These are phyloP conservation scores for Ailurus styani DNA, from an alignment of 2,113 vertebrate genomes.

Conservation along the genomic window DNA sequence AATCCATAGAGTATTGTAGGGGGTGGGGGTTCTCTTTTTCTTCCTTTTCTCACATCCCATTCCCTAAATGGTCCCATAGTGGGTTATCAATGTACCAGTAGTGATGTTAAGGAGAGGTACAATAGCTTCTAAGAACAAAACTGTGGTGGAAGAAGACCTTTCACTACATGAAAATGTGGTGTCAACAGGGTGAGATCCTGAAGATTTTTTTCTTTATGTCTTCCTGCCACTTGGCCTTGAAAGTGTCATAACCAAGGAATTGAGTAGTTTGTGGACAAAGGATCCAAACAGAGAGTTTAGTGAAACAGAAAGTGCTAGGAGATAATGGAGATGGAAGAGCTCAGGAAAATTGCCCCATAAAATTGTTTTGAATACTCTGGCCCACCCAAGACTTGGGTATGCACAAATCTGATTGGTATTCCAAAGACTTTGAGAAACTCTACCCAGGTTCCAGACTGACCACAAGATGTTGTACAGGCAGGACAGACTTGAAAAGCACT, in stretches of 20 bases:
- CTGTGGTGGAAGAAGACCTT: neutral
- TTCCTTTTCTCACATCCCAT: neutral
- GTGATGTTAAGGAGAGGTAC: neutral
- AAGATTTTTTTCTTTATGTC: neutral
- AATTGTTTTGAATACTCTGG: neutral
- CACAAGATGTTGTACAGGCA: neutral
- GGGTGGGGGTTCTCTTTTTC: neutral
- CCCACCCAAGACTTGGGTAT: neutral
- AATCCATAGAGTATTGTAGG: accelerated
- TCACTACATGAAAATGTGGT: neutral
- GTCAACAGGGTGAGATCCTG: neutral
- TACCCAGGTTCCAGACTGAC: neutral
- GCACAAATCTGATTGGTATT: neutral
- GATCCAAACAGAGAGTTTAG: neutral
- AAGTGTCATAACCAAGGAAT: neutral
- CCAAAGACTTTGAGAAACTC: neutral
- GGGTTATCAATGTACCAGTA: neutral
- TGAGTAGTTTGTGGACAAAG: neutral
- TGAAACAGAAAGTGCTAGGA: neutral
- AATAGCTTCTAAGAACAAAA: neutral
- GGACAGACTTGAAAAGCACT: neutral
- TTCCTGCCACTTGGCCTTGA: neutral
- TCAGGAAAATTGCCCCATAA: neutral
- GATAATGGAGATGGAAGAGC: neutral
- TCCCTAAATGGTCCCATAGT: neutral